Conservation (phyloP, 1,140 invertebrate genomes). For the Plutomurus gul region DNA sequence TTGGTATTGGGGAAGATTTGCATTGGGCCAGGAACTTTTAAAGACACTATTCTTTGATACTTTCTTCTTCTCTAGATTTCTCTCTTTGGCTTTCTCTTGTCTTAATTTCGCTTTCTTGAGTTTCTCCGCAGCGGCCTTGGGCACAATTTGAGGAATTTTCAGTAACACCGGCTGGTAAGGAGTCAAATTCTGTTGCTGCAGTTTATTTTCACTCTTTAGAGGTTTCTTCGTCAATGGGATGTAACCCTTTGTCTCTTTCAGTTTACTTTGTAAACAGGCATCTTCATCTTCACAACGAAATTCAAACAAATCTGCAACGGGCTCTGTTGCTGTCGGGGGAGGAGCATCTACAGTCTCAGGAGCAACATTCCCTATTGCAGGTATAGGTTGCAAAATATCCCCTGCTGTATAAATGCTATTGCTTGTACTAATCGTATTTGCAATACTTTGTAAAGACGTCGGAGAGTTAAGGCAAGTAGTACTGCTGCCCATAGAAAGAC, state of each 20-base stretch:
- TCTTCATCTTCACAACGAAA: conserved; percentile 17
- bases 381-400: neutral
- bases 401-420: neutral
- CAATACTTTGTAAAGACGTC: conserved; percentile 2
- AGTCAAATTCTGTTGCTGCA: neutral
- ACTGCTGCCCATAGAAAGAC: conserved; percentile 4
- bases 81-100: conserved; percentile 4
- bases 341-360: neutral
- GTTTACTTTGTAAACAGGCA: neutral
- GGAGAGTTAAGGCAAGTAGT: neutral
- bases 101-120: conserved; percentile 6
- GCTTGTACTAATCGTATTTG: conserved; percentile 11
- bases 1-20: neutral
- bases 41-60: neutral
- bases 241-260: neutral
- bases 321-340: neutral
- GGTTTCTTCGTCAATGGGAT: neutral
- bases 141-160: conserved; percentile 26
- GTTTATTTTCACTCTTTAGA: neutral
- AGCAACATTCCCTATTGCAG: neutral
- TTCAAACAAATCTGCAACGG: conserved; percentile 9
- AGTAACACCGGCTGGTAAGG: neutral
- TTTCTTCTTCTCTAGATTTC: neutral
- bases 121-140: conserved; percentile 7
- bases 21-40: neutral